Conservation (phyloP, 2,888 invertebrate species). For the Glyphotaelius pellucidus region DNA sequence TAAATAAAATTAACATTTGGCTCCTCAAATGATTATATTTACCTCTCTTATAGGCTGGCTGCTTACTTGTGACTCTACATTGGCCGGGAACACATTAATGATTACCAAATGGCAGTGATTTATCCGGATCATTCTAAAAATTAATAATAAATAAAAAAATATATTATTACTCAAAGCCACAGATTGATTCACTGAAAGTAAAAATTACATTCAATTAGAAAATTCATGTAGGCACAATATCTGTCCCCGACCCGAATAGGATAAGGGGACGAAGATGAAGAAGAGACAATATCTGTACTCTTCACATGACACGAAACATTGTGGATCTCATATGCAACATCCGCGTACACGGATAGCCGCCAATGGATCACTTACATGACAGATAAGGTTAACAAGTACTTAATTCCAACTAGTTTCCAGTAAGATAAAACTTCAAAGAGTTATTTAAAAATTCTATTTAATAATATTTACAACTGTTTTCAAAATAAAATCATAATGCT, state of each 20-base stretch:
- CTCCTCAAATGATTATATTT: conserved; percentile 67
- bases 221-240: not conserved
- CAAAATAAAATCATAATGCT: not conserved
- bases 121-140: conserved; percentile 82
- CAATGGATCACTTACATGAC: no score
- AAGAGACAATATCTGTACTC: no score
- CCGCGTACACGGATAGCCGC: no score
- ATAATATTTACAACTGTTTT: not conserved
- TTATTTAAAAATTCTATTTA: not conserved
- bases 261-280: no score
- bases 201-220: not conserved
- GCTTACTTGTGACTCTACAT: conserved; percentile 86
- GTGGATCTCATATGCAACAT: no score
- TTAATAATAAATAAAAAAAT: not conserved
- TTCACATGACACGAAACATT: no score
- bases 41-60: conserved; percentile 84
- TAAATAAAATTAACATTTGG: not conserved
- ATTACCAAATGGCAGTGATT: conserved; percentile 94
- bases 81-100: conserved; percentile 91
- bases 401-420: not conserved
- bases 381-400: not conserved
- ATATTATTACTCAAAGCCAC: no score
- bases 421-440: not conserved
- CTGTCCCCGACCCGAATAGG: no score
- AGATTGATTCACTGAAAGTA: no score